phyloP scores from a whole-genome alignment of 2,888 invertebrate genomes.

The Nebria brevicollis region DNA sequence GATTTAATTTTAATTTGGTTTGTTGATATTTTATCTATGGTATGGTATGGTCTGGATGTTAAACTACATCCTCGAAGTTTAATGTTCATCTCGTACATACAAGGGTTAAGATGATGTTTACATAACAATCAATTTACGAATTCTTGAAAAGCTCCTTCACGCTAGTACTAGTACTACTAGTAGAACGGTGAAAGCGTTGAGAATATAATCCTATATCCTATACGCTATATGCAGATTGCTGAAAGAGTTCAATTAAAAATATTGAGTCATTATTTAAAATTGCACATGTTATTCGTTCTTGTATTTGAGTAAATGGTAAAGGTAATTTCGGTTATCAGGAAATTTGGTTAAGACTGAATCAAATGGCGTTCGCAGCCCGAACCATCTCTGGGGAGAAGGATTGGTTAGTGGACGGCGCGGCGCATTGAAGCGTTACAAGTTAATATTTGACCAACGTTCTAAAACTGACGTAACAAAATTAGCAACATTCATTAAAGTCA shows the following conservation, averaged over 20 bases:
- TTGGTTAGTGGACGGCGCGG: neutral
- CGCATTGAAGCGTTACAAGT: slow-evolving; percentile 23
- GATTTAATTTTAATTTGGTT: no score
- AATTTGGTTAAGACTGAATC: slow-evolving; percentile 4
- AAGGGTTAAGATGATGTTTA: slow-evolving; percentile 20
- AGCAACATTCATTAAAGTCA: slow-evolving; percentile 34
- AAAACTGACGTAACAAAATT: slow-evolving; percentile 35
- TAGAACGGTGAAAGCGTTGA: neutral
- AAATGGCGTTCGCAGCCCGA: neutral
- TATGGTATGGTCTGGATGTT: no score
- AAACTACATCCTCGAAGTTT: neutral
- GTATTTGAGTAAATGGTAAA: neutral
- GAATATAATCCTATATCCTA: neutral
- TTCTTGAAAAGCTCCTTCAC: neutral
- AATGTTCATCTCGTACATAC: slow-evolving; percentile 24
- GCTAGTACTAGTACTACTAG: neutral
- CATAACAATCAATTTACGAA: slow-evolving; percentile 28
- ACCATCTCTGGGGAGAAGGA: slow-evolving; percentile 14
- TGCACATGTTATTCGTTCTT: no score
- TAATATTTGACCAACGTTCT: slow-evolving; percentile 28
- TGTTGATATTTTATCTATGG: no score
- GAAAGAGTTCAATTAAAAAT: neutral
- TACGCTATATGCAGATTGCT: neutral
- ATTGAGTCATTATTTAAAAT: no score
- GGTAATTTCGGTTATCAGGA: neutral